A percentile compares a stretch with the other conserved stretches of the same genome.
Evolutionary conservation across 92 coral and sea anemone species (phyloP).

Genomic region (Porites rus): DNA sequence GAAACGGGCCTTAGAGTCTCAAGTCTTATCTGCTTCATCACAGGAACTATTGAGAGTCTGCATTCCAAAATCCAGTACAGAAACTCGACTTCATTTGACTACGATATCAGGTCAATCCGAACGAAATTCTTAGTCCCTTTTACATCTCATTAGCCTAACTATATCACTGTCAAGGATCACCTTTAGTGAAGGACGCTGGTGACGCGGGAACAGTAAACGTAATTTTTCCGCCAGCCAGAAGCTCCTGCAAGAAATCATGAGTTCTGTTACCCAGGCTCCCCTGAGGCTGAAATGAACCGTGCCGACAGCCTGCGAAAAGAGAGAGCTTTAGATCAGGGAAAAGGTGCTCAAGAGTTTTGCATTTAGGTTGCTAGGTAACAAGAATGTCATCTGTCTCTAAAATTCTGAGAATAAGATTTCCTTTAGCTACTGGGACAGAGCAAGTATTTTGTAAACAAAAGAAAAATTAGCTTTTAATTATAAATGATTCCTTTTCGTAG

Average conservation of each 20-base stretch:
- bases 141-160: too few species aligned
- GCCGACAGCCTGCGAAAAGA: conserved; percentile 81
- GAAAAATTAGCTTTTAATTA: too few species aligned
- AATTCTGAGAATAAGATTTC: not conserved
- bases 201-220: conserved; percentile 53
- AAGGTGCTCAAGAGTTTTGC: not conserved
- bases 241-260: conserved; percentile 72
- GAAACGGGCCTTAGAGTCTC: too few species aligned
- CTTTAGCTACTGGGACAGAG: too few species aligned
- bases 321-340: not conserved
- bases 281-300: conserved; percentile 91
- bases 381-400: not conserved
- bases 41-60: too few species aligned
- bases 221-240: conserved; percentile 46
- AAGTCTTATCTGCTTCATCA: too few species aligned
- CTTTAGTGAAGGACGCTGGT: conserved; percentile 2
- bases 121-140: too few species aligned
- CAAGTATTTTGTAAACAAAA: not conserved
- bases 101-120: too few species aligned
- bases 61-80: too few species aligned
- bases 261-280: conserved; percentile 80
- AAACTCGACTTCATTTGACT: too few species aligned
- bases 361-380: not conserved
- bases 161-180: conserved; percentile 8
- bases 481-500: too few species aligned